phyloP scores from a whole-genome alignment of 2,888 invertebrate genomes.

The Diabrotica balteata region DNA sequence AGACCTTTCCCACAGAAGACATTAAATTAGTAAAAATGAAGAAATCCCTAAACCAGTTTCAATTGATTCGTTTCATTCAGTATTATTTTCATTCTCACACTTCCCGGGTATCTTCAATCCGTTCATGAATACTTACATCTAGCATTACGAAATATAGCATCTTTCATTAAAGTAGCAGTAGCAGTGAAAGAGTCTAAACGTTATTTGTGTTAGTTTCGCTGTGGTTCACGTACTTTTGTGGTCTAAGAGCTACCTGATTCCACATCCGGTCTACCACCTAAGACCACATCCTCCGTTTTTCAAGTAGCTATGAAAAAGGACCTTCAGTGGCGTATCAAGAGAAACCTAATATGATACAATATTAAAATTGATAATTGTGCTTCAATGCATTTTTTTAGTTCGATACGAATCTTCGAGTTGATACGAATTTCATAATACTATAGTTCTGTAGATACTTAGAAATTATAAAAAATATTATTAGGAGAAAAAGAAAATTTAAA shows the following conservation, averaged over 20 bases:
- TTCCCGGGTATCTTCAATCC: conserved; percentile 16
- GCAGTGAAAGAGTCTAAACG: conserved; percentile 39
- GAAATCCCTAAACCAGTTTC: not conserved
- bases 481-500: no score
- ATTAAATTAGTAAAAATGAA: no score
- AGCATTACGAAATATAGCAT: conserved; percentile 38
- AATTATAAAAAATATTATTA: no score
- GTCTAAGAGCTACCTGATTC: conserved; percentile 59
- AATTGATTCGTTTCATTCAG: not conserved
- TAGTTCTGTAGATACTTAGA: no score
- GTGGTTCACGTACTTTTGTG: conserved; percentile 56
- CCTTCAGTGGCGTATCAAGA: conserved; percentile 30
- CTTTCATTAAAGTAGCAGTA: conserved; percentile 40
- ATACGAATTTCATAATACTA: no score
- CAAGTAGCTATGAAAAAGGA: conserved; percentile 43
- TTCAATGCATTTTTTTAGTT: no score
- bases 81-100: conserved; percentile 15
- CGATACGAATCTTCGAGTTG: no score
- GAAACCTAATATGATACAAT: no score
- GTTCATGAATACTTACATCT: conserved; percentile 33
- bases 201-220: conserved; percentile 51
- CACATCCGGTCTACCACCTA: conserved; percentile 58
- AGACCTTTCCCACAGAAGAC: no score
- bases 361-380: no score
- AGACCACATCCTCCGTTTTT: conserved; percentile 53